A percentile compares a stretch with the other conserved stretches of the same genome.
phyloP scores from a whole-genome alignment of 1,140 invertebrate genomes.

The Drosophila nigrodunni region DNA sequence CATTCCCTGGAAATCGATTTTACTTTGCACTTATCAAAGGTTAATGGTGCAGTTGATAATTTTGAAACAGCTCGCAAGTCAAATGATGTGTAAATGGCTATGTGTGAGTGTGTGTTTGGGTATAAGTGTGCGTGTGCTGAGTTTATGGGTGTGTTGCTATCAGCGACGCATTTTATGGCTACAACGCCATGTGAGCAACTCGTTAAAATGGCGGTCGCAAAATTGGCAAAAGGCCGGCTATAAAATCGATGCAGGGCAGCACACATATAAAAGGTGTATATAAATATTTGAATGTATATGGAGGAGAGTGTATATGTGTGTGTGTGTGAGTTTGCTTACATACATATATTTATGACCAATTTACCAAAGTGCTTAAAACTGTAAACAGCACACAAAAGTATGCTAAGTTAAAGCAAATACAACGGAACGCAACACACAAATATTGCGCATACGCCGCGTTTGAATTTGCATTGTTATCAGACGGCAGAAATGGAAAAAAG shows the following conservation, averaged over 20 bases:
- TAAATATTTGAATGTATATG: not conserved
- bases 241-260: slow-evolving; percentile 75
- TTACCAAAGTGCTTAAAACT: slow-evolving; percentile 77
- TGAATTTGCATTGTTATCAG: slow-evolving; percentile 80
- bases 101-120: slow-evolving; percentile 15
- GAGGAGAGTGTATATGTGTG: not conserved
- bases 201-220: slow-evolving; percentile 63
- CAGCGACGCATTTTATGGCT: slow-evolving; percentile 47
- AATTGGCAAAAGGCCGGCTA: slow-evolving; percentile 65
- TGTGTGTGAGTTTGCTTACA: slow-evolving; percentile 1
- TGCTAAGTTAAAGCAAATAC: slow-evolving; percentile 60
- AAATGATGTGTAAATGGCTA: slow-evolving; percentile 68
- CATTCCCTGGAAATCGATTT: slow-evolving; percentile 5
- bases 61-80: slow-evolving; percentile 51
- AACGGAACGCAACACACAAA: slow-evolving; percentile 45
- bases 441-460: slow-evolving; percentile 68
- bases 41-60: slow-evolving; percentile 73
- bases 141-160: slow-evolving; percentile 42
- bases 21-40: slow-evolving; percentile 55
- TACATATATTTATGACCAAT: slow-evolving; percentile 74
- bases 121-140: slow-evolving; percentile 24
- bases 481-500: slow-evolving; percentile 28
- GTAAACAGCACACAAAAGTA: slow-evolving; percentile 67
- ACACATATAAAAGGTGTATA: slow-evolving; percentile 27
- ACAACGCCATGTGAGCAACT: slow-evolving; percentile 50